Evolutionary conservation across 2,113 vertebrate species (phyloP), one percentile per base, ranked within the genome.

Genomic region (Martes martes): DNA sequence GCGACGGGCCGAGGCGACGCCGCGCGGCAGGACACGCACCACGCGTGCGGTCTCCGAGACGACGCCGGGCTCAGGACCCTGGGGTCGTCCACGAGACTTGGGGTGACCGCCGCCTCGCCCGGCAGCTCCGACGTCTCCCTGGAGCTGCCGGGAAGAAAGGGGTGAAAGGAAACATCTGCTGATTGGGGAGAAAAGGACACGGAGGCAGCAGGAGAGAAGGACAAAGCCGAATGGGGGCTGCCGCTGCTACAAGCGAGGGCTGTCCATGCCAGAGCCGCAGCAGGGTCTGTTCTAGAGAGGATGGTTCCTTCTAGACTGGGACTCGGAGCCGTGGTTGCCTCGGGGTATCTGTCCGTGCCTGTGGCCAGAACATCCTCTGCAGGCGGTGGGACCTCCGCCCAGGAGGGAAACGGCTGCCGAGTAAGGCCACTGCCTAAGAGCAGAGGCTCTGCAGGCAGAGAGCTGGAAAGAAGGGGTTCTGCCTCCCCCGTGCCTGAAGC

Each of bases 11-110:
- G 98, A 10, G 98, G 98, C 28, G 99, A 98, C 87, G 97, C 95
- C 19, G 98, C 97, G 69, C 99, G 97, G 96, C 99, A 98, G 96
- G 98, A 98, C 19, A 71, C 89, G 45, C 98, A 98, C 65, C 98
- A 97, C n/a, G 97, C 90, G 47, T 98, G 97, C 1, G 98, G 98
- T 96, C 96, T 97, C 0, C 96, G 95, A 63, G 98, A 98, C 98
- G 99, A 98, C 98, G 98, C 97, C 45, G 98, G 99, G 97, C 98
- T 99, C 95, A 45, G 97, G 97, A 98, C 96, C 57, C 97, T 96
- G 33, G 98, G 90, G 31, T 97, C 63, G 19, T 90, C 97, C 19
- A 1, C 89, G 4, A 67, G 83, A 89, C 82, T 92, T 45, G 92
- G 85, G 67, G 16, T 31, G 98, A 81, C 84, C 91, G 79, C 65